phyloP scores from a whole-genome alignment of 2,113 vertebrate genomes.

The Gymnorhina tibicen region DNA sequence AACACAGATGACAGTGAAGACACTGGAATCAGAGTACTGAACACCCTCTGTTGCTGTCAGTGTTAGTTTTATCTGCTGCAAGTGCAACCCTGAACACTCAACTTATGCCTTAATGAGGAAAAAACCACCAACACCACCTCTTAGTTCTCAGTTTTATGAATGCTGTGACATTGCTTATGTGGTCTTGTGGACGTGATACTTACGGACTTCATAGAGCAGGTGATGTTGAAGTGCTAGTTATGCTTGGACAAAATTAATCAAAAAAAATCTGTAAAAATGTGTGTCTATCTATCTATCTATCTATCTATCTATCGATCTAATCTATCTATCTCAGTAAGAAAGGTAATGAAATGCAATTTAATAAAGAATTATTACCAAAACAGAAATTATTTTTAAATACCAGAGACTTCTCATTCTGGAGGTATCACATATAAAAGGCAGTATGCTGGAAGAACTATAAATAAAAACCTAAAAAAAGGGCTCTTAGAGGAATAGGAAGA shows the following conservation, averaged over 20 bases:
- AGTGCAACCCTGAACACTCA: neutral
- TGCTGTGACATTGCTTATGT: neutral
- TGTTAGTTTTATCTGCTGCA: neutral
- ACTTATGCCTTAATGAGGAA: neutral
- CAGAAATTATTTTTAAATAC: neutral
- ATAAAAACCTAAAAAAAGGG: neutral
- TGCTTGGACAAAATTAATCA: neutral
- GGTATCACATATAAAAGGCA: neutral
- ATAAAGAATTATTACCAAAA: neutral
- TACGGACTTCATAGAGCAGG: neutral
- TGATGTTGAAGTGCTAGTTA: neutral
- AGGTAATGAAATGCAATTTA: neutral
- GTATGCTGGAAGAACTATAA: slow-evolving; percentile 13
- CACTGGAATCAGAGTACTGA: neutral
- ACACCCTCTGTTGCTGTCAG: neutral
- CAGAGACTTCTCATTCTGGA: slow-evolving; percentile 9
- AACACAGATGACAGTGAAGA: neutral
- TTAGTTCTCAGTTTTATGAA: neutral
- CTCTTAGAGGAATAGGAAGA: slow-evolving; percentile 11
- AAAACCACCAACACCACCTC: neutral
- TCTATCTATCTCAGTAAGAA: neutral
- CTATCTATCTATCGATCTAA: neutral
- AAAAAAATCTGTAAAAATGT: neutral
- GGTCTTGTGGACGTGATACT: neutral
- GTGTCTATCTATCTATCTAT: neutral